phyloP scores from a whole-genome alignment of 2,888 invertebrate genomes.

The Crossocerus cetratus region DNA sequence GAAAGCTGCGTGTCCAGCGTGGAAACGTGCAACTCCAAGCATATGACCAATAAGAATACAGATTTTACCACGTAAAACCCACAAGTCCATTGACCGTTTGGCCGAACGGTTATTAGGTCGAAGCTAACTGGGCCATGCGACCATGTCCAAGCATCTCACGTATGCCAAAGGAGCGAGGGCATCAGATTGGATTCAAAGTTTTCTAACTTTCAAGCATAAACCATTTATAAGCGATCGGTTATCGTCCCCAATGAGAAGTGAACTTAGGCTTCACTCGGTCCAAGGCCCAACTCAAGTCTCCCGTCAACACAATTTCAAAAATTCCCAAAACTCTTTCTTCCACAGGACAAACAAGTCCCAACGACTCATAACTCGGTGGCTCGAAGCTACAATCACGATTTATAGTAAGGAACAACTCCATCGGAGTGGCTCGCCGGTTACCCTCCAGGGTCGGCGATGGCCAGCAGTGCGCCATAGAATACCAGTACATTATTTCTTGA shows the following conservation, averaged over 20 bases:
- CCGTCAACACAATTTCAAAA: too few relatives aligned
- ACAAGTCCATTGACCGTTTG: conserved; percentile 54
- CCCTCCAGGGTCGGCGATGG: conserved; percentile 57
- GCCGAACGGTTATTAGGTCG: conserved; percentile 59
- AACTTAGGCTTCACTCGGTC: too few relatives aligned
- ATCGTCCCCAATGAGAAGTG: too few relatives aligned
- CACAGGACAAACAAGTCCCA: too few relatives aligned
- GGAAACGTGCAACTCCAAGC: conserved; percentile 48
- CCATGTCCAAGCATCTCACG: conserved; percentile 51
- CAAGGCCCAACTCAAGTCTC: too few relatives aligned
- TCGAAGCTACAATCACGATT: too few relatives aligned
- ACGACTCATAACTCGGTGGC: too few relatives aligned
- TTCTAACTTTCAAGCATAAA: too few relatives aligned
- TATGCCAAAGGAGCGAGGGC: conserved; percentile 35
- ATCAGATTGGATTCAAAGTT: conserved; percentile 28
- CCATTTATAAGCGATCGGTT: too few relatives aligned
- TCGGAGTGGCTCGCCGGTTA: conserved; percentile 46
- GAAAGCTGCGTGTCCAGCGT: conserved; percentile 63
- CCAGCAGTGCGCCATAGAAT: conserved; percentile 43
- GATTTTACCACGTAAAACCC: conserved; percentile 62
- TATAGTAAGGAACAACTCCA: not conserved
- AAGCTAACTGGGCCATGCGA: conserved; percentile 34
- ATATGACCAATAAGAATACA: conserved; percentile 63
- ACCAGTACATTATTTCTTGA: conserved; percentile 75
- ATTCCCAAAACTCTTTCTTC: too few relatives aligned